Evolutionary conservation across 2,888 invertebrate species (phyloP).

Genomic region (Meandrusa payeni): DNA sequence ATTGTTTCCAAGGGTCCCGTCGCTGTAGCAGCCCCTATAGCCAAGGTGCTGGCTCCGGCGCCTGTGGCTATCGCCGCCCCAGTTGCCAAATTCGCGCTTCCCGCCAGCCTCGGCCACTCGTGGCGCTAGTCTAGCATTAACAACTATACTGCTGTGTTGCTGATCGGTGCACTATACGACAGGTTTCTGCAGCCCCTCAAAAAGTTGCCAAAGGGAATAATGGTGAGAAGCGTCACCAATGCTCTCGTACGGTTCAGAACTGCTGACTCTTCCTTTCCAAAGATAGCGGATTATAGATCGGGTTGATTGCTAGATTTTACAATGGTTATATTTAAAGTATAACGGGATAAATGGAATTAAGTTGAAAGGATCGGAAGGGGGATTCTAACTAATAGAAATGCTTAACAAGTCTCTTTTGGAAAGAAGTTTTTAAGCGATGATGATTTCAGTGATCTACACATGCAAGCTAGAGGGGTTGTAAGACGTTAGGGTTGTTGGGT

Average conservation of each 20-base stretch:
- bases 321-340: background rate
- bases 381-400: background rate
- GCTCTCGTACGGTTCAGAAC: slow-evolving; percentile 10
- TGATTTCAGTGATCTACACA: background rate
- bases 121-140: slow-evolving; percentile 53
- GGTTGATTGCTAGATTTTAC: background rate
- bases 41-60: slow-evolving; percentile 51
- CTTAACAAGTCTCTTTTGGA: background rate
- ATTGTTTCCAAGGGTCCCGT: slow-evolving; percentile 45
- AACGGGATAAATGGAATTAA: background rate
- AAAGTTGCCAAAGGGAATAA: slow-evolving; percentile 12
- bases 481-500: slow-evolving; percentile 23
- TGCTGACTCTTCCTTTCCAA: slow-evolving; percentile 3
- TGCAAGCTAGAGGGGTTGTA: slow-evolving; percentile 2
- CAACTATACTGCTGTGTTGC: slow-evolving; percentile 36
- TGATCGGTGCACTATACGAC: slow-evolving; percentile 31
- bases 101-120: slow-evolving; percentile 55
- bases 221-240: slow-evolving; percentile 19
- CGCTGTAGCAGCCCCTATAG: slow-evolving; percentile 48
- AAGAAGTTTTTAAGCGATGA: background rate
- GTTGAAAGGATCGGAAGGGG: slow-evolving; percentile 1
- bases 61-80: slow-evolving; percentile 59
- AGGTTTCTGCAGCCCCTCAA: slow-evolving; percentile 11
- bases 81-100: slow-evolving; percentile 46
- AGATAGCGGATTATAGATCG: slow-evolving; percentile 3